These are phyloP conservation scores for Cynodonichthys magdalenae DNA, from an alignment of 2,797 vertebrate species.

Conservation along the genomic window DNA sequence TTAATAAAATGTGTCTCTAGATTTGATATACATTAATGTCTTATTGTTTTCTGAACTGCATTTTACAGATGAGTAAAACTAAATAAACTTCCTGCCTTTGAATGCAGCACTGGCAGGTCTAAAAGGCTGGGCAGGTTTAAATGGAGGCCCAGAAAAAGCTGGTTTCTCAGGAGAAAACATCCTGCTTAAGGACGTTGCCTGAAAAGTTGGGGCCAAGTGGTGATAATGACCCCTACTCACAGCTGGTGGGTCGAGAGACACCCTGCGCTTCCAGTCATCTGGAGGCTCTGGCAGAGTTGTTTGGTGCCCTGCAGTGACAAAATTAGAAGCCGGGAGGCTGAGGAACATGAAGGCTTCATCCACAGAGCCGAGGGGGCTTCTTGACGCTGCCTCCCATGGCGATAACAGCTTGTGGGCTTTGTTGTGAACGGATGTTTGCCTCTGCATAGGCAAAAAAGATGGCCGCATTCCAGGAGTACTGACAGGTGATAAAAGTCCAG, in stretches of 20 bases:
- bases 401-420: constrained; percentile 78
- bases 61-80: constrained; percentile 78
- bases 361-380: constrained; percentile 84
- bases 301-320: constrained; percentile 82
- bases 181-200: constrained; percentile 55
- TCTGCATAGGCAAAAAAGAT: constrained; percentile 61
- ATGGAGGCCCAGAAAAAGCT: constrained; percentile 75
- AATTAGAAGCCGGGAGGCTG: constrained; percentile 77
- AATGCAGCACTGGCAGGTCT: constrained; percentile 66
- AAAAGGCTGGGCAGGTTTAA: constrained; percentile 80
- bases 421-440: constrained; percentile 73
- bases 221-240: constrained; percentile 46
- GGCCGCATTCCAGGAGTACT: constrained; percentile 77
- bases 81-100: constrained; percentile 70
- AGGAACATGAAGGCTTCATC: constrained; percentile 86
- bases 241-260: constrained; percentile 72
- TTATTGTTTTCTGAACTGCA: constrained; percentile 74
- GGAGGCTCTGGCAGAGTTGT: constrained; percentile 85
- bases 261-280: constrained; percentile 84
- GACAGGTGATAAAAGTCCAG: constrained; percentile 51
- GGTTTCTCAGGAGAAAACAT: constrained; percentile 67
- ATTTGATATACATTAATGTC: constrained; percentile 7
- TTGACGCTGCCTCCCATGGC: constrained; percentile 89
- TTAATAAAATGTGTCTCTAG: background rate
- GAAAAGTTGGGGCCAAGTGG: constrained; percentile 36